Percentiles rank a stretch among this genome's conserved stretches.
phyloP scores from a whole-genome alignment of 1,140 invertebrate genomes.

The Acromyrmex charruanus region DNA sequence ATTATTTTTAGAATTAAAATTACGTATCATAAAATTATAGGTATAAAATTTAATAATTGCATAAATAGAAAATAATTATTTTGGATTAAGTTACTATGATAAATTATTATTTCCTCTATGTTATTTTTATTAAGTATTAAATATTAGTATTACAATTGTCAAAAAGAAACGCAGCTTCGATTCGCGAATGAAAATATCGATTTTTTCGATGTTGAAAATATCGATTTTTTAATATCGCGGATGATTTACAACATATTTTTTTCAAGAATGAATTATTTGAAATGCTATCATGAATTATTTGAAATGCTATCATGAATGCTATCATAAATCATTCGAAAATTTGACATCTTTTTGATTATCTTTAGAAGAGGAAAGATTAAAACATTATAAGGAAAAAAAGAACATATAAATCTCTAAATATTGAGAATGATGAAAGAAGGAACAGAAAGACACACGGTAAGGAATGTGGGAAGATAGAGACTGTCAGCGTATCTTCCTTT shows the following conservation, averaged over 20 bases:
- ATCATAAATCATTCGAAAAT: slow-evolving; percentile 2
- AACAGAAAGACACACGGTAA: slow-evolving; percentile 67
- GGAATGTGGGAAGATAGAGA: slow-evolving; percentile 59
- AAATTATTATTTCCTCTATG: not conserved
- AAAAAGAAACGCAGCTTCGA: not conserved
- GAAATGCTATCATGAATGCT: no score
- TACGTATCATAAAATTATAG: slow-evolving; percentile 4
- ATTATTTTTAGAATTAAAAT: slow-evolving; percentile 7
- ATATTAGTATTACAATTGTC: not conserved
- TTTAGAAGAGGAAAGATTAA: not conserved
- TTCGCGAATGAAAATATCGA: not conserved
- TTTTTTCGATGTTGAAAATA: slow-evolving; percentile 5
- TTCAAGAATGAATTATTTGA: not conserved
- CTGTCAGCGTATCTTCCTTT: slow-evolving; percentile 69
- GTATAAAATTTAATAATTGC: not conserved
- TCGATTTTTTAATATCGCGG: not conserved
- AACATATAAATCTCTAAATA: slow-evolving; percentile 48
- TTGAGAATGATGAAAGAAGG: slow-evolving; percentile 44
- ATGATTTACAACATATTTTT: not conserved
- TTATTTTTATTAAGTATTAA: not conserved
- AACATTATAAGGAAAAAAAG: not conserved
- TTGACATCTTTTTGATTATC: not conserved
- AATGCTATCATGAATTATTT: no score
- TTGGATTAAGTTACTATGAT: no score
- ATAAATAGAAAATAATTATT: slow-evolving; percentile 11